phyloP scores from a whole-genome alignment of 2,888 invertebrate genomes.

The Polymixis lichenea region DNA sequence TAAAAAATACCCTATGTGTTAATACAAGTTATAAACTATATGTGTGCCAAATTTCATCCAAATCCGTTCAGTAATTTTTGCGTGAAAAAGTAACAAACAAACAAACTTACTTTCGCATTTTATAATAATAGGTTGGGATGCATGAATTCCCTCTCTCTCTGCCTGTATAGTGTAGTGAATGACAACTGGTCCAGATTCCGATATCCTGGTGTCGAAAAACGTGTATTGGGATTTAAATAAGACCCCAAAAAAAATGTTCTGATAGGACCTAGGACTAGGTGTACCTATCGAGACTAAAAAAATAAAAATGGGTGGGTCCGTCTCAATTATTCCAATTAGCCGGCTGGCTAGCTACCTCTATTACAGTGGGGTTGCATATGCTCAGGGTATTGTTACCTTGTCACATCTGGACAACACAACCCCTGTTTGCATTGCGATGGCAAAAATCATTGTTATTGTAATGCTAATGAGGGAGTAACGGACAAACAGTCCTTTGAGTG shows the following conservation, averaged over 20 bases:
- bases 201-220: neutral
- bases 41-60: no score
- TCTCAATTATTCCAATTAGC: constrained; percentile 4
- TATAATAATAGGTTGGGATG: no score
- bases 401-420: neutral
- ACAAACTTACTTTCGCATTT: no score
- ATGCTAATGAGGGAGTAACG: constrained; percentile 16
- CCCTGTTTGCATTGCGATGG: neutral
- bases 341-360: neutral
- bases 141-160: constrained; percentile 5
- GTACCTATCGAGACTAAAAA: neutral
- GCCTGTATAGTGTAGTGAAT: neutral
- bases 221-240: neutral
- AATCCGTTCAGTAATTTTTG: no score
- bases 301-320: neutral
- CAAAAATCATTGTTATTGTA: constrained; percentile 2
- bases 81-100: no score
- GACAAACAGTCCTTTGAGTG: constrained; percentile 11
- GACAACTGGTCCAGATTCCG: neutral
- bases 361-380: neutral
- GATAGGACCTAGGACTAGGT: no score
- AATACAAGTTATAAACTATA: no score
- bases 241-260: neutral
- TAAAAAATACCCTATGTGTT: no score
- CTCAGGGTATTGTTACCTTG: neutral